Percentiles rank a stretch among this genome's conserved stretches.
These are phyloP conservation scores for Mormyrus iriodes DNA, from an alignment of 2,113 vertebrate genomes.

Conservation along the genomic window DNA sequence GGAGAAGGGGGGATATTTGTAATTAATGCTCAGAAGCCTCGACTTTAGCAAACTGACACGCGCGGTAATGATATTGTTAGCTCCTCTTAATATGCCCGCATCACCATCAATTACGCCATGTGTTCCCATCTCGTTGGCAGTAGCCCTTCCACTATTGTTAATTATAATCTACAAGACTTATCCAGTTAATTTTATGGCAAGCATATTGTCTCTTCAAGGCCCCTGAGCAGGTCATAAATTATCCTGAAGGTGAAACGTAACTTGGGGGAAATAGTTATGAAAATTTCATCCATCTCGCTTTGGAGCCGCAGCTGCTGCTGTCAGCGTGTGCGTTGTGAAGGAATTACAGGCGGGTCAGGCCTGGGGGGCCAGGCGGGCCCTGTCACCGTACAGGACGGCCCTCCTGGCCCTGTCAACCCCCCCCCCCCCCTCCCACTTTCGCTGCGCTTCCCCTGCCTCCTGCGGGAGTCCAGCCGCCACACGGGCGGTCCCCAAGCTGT, in stretches of 20 bases:
- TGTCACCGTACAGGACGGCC: conserved; percentile 69
- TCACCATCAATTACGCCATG: conserved; percentile 73
- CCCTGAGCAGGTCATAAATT: conserved; percentile 83
- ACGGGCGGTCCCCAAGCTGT: conserved; percentile 74
- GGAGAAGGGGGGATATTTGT: conserved; percentile 40
- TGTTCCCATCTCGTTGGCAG: conserved; percentile 74
- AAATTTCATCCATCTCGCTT: conserved; percentile 91
- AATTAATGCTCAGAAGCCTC: conserved; percentile 59
- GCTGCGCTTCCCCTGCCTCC: conserved; percentile 55
- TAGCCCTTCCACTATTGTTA: conserved; percentile 72
- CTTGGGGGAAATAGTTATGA: conserved; percentile 84
- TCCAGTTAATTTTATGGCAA: conserved; percentile 85
- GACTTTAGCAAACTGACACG: conserved; percentile 50
- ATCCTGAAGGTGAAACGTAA: conserved; percentile 92
- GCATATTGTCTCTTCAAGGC: conserved; percentile 88
- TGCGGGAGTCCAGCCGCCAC: conserved; percentile 62
- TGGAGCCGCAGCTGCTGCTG: conserved; percentile 84
- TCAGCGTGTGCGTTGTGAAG: conserved; percentile 75
- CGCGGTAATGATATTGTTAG: conserved; percentile 63
- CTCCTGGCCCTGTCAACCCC: conserved; percentile 70
- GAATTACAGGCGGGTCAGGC: conserved; percentile 70
- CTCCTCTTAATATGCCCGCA: conserved; percentile 63
- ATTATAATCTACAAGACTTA: conserved; percentile 88
- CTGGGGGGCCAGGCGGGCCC: conserved; percentile 46
- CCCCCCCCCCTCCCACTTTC: conserved; percentile 27